Conservation (phyloP, 2,888 invertebrate species). For the Tipula vernalis region DNA sequence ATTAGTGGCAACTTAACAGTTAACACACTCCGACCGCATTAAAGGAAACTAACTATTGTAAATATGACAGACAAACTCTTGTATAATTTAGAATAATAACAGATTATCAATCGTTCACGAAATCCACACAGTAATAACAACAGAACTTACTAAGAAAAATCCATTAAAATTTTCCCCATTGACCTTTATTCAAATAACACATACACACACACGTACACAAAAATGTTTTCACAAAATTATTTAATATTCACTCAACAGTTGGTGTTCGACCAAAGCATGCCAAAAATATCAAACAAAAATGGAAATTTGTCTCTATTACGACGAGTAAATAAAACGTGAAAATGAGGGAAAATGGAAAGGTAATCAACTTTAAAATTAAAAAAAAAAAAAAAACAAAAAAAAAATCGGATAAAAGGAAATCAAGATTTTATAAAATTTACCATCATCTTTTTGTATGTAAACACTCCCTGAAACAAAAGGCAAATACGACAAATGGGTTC, state of each 20-base stretch:
- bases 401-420: background rate
- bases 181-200: background rate
- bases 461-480: background rate
- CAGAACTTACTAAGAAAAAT: background rate
- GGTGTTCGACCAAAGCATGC: background rate
- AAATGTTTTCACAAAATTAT: background rate
- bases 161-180: background rate
- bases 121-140: background rate
- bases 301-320: background rate
- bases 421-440: background rate
- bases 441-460: background rate
- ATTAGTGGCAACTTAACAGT: too few relatives aligned
- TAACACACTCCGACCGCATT: too few relatives aligned
- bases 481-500: background rate
- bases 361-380: background rate
- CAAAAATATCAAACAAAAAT: background rate
- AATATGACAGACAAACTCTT: too few relatives aligned
- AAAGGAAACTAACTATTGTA: too few relatives aligned
- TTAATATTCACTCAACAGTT: background rate
- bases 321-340: background rate
- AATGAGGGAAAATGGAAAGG: background rate
- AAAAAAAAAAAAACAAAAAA: background rate
- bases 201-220: background rate
- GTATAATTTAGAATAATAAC: too few relatives aligned
- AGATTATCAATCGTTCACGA: too few relatives aligned